Evolutionary conservation across 2,888 invertebrate genomes (phyloP).

Genomic region (Nymphalis polychloros): DNA sequence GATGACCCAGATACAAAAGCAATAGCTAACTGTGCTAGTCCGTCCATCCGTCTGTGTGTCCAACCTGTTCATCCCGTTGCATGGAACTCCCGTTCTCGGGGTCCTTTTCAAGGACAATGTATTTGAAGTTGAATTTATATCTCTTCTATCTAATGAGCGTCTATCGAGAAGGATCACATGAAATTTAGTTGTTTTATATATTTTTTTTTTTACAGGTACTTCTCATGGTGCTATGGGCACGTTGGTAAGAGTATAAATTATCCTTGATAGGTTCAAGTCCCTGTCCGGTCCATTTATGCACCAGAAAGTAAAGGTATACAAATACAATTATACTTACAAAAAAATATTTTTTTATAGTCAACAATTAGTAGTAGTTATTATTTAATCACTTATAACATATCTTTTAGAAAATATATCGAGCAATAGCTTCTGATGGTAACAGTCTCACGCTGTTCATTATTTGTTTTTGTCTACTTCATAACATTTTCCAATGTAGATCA

Average conservation of each 20-base stretch:
- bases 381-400: too few relatives aligned
- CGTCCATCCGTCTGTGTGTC: constrained; percentile 60
- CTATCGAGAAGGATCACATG: neutral
- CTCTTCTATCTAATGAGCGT: neutral
- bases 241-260: neutral
- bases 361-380: too few relatives aligned
- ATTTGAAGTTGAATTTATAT: neutral
- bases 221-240: too few relatives aligned
- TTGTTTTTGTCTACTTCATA: constrained; percentile 5
- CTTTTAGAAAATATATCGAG: constrained; percentile 2
- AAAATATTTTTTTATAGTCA: too few relatives aligned
- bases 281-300: too few relatives aligned
- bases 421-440: constrained; percentile 10
- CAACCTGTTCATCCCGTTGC: constrained; percentile 72
- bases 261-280: too few relatives aligned
- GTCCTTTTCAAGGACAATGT: constrained; percentile 59
- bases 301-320: too few relatives aligned
- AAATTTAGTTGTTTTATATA: neutral
- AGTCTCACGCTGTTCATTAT: neutral
- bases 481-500: constrained; percentile 3
- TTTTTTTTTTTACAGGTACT: constrained; percentile 7
- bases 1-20: constrained; percentile 88
- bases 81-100: constrained; percentile 44
- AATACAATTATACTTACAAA: too few relatives aligned
- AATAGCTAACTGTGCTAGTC: constrained; percentile 75